Base-by-base conservation (phyloP, 2,113 vertebrate genomes). In the Engraulis encrasicolus region DNA sequence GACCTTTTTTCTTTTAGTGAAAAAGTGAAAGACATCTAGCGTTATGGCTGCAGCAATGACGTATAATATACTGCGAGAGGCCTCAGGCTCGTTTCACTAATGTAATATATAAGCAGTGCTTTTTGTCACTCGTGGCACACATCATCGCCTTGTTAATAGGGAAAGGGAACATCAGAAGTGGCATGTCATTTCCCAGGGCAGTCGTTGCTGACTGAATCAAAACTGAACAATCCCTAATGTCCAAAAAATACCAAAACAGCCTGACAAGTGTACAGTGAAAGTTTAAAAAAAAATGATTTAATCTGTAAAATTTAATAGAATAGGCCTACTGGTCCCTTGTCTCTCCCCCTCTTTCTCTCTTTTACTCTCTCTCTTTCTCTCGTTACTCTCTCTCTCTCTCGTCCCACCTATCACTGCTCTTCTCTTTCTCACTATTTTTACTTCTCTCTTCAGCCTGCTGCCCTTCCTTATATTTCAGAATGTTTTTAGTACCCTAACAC, bases 171-270 rank as follows among this genome's bases (percentile, higher is more conserved):
- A 91, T 89, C 88, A 89, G 91, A 91, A 91, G 90, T 91, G 92
- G 91, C 92, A 91, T 85, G 86, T 91, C 91, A 90, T 92, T 90
- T 91, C 91, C 85, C 88, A 91, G 85, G 93, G 92, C 90, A 87
- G 90, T 88, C 86, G 36, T 83, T n/a, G 82, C 88, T 83, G 0
- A 77, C 85, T 86, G 83, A 2, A 88, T 92, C n/a, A n/a, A n/a
- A n/a, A n/a, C 91, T 87, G 89, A 92, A 93, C 90, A n/a, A n/a
- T n/a, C n/a, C 92, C 90, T 88, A 92, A 94, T 93, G 90, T 90
- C 20, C 52, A 88, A 90, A 91, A 91, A 87, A 86, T 86, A 90
- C 80, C 83, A 89, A 89, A 90, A 91, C 87, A 89, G 90, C 91
- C 89, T 52, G 78, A 91, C 89, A 86, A 91, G 93, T 89, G 90